Percentiles rank a stretch among this genome's conserved stretches.
Evolutionary conservation across 2,888 invertebrate genomes (phyloP).

Genomic region (Oxytorus armatus): DNA sequence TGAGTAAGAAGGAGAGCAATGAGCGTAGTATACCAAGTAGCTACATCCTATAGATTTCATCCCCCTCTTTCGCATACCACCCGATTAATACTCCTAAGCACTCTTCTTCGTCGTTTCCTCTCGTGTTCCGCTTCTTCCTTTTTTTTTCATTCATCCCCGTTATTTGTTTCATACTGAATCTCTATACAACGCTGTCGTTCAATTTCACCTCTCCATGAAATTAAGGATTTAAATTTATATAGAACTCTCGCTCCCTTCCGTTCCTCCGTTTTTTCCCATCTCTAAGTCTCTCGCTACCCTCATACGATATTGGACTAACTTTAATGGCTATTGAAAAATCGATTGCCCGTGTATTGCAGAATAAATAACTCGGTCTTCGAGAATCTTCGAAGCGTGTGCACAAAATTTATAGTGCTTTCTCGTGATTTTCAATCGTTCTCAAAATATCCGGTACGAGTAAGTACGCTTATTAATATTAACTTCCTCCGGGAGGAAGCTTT

Average conservation of each 20-base stretch:
- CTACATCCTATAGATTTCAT: slow-evolving; percentile 30
- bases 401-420: background rate
- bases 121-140: background rate
- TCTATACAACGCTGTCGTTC: slow-evolving; percentile 25
- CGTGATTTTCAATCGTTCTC: too few relatives aligned
- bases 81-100: slow-evolving; percentile 52
- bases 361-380: too few relatives aligned
- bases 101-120: slow-evolving; percentile 30
- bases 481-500: too few relatives aligned
- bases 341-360: too few relatives aligned
- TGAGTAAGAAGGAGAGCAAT: background rate
- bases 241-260: background rate
- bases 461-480: too few relatives aligned
- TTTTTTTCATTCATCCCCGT: slow-evolving; percentile 6
- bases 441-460: too few relatives aligned
- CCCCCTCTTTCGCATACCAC: slow-evolving; percentile 24
- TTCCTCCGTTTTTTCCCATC: background rate
- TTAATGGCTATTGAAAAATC: too few relatives aligned
- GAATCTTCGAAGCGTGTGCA: too few relatives aligned
- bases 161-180: slow-evolving; percentile 1
- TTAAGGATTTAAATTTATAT: slow-evolving; percentile 43
- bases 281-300: too few relatives aligned
- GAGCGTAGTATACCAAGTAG: background rate
- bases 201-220: slow-evolving; percentile 40
- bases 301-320: too few relatives aligned